phyloP scores from a whole-genome alignment of 2,113 vertebrate species.

The Oryzias javanicus region DNA sequence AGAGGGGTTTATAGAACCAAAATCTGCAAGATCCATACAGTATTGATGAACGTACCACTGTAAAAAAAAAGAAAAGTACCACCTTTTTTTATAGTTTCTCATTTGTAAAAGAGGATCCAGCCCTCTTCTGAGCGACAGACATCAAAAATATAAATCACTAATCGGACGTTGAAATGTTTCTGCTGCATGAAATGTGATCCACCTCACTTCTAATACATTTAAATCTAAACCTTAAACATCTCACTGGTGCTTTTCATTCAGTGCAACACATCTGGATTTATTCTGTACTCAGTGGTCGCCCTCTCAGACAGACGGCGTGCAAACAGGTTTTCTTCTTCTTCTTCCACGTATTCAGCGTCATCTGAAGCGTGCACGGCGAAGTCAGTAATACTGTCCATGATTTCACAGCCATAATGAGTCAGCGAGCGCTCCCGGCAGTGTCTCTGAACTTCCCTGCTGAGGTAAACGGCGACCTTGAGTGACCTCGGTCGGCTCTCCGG shows the following conservation, averaged over 20 bases:
- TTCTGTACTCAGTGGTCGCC: not conserved
- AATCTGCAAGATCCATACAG: slow-evolving; percentile 19
- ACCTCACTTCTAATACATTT: not conserved
- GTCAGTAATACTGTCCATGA: slow-evolving; percentile 29
- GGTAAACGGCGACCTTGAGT: slow-evolving; percentile 3
- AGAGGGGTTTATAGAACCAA: not conserved
- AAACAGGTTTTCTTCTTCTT: not conserved
- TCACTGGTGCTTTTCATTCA: not conserved
- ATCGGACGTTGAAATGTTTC: slow-evolving; percentile 22
- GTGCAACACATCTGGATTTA: not conserved
- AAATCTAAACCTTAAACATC: not conserved
- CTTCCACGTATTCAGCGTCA: not conserved
- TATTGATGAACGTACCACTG: not conserved
- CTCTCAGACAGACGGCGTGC: not conserved
- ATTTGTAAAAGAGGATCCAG: slow-evolving; percentile 48
- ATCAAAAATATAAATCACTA: slow-evolving; percentile 9
- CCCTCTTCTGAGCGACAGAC: slow-evolving; percentile 25
- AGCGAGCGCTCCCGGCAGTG: not conserved
- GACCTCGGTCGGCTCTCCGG: not conserved
- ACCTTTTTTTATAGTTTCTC: slow-evolving; percentile 9
- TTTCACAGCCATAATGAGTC: not conserved
- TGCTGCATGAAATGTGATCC: slow-evolving; percentile 29
- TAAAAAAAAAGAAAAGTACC: slow-evolving; percentile 8
- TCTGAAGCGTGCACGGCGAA: slow-evolving; percentile 6
- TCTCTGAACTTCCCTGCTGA: slow-evolving; percentile 20